Evolutionary conservation across 1,140 invertebrate species (phyloP), one percentile per base, ranked within the genome.

Genomic region (Agrilus planipennis): DNA sequence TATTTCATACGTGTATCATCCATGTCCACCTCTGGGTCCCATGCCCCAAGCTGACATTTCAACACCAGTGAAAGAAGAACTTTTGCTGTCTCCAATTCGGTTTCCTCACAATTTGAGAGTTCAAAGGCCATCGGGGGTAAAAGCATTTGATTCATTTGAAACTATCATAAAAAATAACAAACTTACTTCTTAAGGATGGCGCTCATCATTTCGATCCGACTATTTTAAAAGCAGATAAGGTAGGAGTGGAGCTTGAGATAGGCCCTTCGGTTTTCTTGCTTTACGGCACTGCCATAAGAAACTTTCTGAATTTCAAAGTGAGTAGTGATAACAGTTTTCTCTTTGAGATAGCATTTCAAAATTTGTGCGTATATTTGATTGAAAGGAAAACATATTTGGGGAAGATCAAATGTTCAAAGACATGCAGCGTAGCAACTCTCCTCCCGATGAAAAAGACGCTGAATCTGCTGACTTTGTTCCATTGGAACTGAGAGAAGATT

Each of bases 391-490:
- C 57, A 89, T 96, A 43, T 90, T 97, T 63, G 93, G 93, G 0
- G 89, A 93, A 62, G 83, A 92, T 70, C 90, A 95, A 65, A 75
- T 70, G 5, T 94, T 95, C 55, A 90, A 87, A 0, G 90, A 95
- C 51, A 92, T 92, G 84, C 81, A 87, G 50, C 76, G 79, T 46
- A 63, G 57, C 3, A 58, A 61, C 25, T 48, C 47, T 14, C 53
- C 47, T 25, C 16, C 52, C 39, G 28, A 41, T 20, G 44, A 58
- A 41, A 41, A 50, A 36, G 55, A 55, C 43, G 21, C 40, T 1
- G 56, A 57, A 14, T 55, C 55, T 32, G 44, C 42, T 19, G 34
- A 34, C 2, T 50, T 54, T 38, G 42, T 60, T 23, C 60, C 60
- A 9, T 34, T 60, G 25, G 58, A 62, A 40, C 38, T 60, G 27